These are phyloP conservation scores for Gymnocheta viridis DNA, from an alignment of 2,888 invertebrate genomes.

Conservation along the genomic window DNA sequence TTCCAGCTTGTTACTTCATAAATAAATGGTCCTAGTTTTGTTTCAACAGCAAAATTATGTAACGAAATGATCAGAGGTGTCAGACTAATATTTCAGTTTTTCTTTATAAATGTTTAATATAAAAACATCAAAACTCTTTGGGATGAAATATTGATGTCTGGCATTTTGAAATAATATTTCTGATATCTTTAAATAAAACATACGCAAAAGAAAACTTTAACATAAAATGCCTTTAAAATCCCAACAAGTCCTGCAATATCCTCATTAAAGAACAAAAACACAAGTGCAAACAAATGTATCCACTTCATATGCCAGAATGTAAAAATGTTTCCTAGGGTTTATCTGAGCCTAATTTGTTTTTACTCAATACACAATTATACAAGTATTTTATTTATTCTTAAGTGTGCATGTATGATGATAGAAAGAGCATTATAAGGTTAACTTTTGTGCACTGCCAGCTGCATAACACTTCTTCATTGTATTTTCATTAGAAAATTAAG, in stretches of 20 bases:
- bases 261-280: background rate
- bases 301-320: background rate
- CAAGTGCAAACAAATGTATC: background rate
- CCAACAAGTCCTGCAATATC: slow-evolving; percentile 9
- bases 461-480: background rate
- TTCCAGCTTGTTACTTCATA: no score
- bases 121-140: no score
- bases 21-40: no score
- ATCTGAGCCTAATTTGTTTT: slow-evolving; percentile 46
- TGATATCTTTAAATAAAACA: background rate
- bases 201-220: no score
- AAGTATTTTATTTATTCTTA: slow-evolving; percentile 22
- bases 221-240: background rate
- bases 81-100: no score
- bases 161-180: no score
- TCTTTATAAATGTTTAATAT: no score
- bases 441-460: background rate
- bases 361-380: background rate
- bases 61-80: no score
- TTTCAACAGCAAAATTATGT: no score
- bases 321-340: background rate
- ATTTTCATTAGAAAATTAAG: background rate
- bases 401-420: background rate
- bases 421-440: slow-evolving; percentile 45
- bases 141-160: no score